A percentile compares a stretch with the other conserved stretches of the same genome.
These are phyloP conservation scores for Gorsachius goisagi DNA, from an alignment of 2,113 vertebrate species.

Conservation along the genomic window DNA sequence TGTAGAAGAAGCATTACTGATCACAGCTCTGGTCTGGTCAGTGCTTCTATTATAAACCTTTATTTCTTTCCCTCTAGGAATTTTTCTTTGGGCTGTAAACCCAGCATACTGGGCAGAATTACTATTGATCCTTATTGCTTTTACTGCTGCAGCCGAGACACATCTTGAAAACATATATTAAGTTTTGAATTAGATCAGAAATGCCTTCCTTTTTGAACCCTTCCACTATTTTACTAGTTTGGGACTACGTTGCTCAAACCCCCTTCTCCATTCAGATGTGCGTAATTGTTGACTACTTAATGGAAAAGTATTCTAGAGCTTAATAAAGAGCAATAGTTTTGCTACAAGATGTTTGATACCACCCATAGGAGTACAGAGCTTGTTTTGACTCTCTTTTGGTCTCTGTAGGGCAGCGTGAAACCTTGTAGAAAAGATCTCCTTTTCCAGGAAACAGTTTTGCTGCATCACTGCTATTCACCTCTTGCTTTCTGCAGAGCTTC, in stretches of 20 bases:
- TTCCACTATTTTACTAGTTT: not conserved
- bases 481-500: constrained; percentile 10
- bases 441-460: not conserved
- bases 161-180: not conserved
- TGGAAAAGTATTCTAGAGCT: not conserved
- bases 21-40: not conserved
- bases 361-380: not conserved
- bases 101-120: not conserved
- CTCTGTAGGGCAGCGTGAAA: not conserved
- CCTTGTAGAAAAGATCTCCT: not conserved
- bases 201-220: not conserved
- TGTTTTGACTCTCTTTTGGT: not conserved
- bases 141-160: not conserved
- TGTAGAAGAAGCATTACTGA: not conserved
- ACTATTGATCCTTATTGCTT: not conserved
- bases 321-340: not conserved
- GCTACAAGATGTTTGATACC: not conserved
- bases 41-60: not conserved
- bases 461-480: not conserved
- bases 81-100: not conserved
- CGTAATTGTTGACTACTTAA: not conserved
- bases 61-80: not conserved
- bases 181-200: not conserved
- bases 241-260: not conserved
- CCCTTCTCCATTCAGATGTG: not conserved